These are phyloP conservation scores for Paradoxurus hermaphroditus DNA, from an alignment of 2,113 vertebrate species.

Conservation along the genomic window DNA sequence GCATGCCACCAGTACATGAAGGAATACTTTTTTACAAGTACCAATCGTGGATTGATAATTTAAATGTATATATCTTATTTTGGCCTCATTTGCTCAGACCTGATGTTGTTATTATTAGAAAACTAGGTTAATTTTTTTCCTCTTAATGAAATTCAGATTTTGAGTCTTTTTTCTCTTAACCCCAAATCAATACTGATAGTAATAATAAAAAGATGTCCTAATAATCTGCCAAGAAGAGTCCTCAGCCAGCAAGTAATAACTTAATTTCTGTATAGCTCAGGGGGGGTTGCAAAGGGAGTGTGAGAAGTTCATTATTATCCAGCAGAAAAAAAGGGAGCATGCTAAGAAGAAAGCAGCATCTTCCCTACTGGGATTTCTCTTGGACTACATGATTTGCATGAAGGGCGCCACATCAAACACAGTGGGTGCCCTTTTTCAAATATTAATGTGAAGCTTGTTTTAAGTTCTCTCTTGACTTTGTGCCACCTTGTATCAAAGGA, in stretches of 20 bases:
- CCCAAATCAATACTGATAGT: conserved; percentile 75
- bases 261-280: conserved; percentile 85
- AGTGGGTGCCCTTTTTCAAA: conserved; percentile 94
- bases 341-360: conserved; percentile 89
- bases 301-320: conserved; percentile 95
- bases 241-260: conserved; percentile 84
- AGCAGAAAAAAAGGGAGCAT: conserved; percentile 83
- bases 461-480: conserved; percentile 90
- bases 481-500: conserved; percentile 93
- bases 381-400: conserved; percentile 94
- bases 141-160: conserved; percentile 62
- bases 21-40: conserved; percentile 35
- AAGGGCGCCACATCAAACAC: conserved; percentile 95
- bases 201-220: conserved; percentile 52
- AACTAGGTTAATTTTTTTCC: conserved; percentile 19
- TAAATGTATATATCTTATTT: conserved; percentile 50
- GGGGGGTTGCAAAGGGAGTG: conserved; percentile 89
- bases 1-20: background rate
- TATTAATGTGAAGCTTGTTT: conserved; percentile 95
- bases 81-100: conserved; percentile 31
- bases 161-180: conserved; percentile 67
- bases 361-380: conserved; percentile 90
- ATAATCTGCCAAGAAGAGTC: conserved; percentile 78
- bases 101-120: conserved; percentile 55
- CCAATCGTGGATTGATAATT: background rate